These are phyloP conservation scores for Spodoptera littoralis DNA, from an alignment of 2,888 invertebrate genomes.

Conservation along the genomic window DNA sequence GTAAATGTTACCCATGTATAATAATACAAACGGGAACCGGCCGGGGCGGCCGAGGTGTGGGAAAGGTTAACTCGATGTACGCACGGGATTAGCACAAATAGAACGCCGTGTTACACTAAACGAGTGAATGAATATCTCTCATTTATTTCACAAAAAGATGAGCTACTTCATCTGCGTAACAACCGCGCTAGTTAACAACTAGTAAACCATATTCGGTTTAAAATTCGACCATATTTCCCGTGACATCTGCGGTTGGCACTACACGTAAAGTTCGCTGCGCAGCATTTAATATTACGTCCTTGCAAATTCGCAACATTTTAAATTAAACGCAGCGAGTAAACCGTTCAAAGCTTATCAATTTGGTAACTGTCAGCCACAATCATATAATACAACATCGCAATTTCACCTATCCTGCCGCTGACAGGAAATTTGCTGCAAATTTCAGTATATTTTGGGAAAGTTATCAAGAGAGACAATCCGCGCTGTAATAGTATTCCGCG, in stretches of 20 bases:
- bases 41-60: slow-evolving; percentile 6
- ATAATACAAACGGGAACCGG: slow-evolving; percentile 23
- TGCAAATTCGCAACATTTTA: slow-evolving; percentile 7
- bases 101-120: neutral
- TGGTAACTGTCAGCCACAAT: slow-evolving; percentile 29
- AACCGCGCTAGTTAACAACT: slow-evolving; percentile 1
- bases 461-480: slow-evolving; percentile 20
- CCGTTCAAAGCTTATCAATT: slow-evolving; percentile 39
- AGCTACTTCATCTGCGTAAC: neutral
- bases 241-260: neutral
- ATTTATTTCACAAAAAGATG: neutral
- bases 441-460: slow-evolving; percentile 23
- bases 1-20: slow-evolving; percentile 26
- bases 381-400: slow-evolving; percentile 24
- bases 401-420: slow-evolving; percentile 32
- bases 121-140: neutral
- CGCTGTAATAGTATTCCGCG: no score
- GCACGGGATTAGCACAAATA: slow-evolving; percentile 25
- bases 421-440: slow-evolving; percentile 29
- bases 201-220: slow-evolving; percentile 8
- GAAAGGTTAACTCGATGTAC: slow-evolving; percentile 22
- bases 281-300: neutral
- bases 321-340: slow-evolving; percentile 16
- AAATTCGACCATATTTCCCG: slow-evolving; percentile 1
- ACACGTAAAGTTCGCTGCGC: neutral